A percentile compares a stretch with the other conserved stretches of the same genome.
These are phyloP conservation scores for Ormyrus pomaceus DNA, from an alignment of 2,888 invertebrate genomes.

Conservation along the genomic window DNA sequence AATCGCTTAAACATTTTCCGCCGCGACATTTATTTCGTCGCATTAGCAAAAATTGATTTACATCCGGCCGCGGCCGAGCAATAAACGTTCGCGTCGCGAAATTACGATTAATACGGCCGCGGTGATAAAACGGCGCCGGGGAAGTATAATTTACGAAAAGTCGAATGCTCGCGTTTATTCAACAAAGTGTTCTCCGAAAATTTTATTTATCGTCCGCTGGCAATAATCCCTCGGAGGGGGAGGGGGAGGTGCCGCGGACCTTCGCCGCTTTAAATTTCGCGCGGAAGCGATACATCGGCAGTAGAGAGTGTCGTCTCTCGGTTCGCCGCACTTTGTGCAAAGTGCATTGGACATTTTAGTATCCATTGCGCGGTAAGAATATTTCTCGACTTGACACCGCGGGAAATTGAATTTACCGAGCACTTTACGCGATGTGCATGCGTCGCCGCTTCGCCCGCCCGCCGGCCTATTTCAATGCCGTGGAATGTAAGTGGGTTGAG, in stretches of 20 bases:
- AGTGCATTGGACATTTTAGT: conserved; percentile 53
- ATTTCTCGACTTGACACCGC: conserved; percentile 56
- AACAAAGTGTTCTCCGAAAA: conserved; percentile 38
- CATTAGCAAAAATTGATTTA: conserved; percentile 15
- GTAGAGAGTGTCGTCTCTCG: conserved; percentile 32
- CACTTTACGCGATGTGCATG: conserved; percentile 54
- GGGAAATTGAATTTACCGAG: conserved; percentile 56
- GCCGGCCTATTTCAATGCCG: conserved; percentile 31
- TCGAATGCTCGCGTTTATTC: conserved; percentile 29
- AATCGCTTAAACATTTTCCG: too few relatives aligned
- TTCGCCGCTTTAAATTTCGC: conserved; percentile 39
- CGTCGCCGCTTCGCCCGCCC: conserved; percentile 14
- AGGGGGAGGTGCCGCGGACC: too few relatives aligned
- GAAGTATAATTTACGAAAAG: conserved; percentile 28
- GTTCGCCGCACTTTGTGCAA: conserved; percentile 53
- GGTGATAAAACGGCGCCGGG: conserved; percentile 10
- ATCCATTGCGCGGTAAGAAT: conserved; percentile 54
- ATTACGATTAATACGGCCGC: conserved; percentile 2
- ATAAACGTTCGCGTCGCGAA: conserved; percentile 7
- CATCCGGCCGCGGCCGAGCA: not conserved
- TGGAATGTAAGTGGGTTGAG: conserved; percentile 34
- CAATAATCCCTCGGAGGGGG: not conserved
- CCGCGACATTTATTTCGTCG: too few relatives aligned
- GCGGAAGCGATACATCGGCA: conserved; percentile 48
- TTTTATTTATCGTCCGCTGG: conserved; percentile 30